Evolutionary conservation across 92 coral and sea anemone genomes (phyloP), one percentile per base, ranked within the genome.

Genomic region (Parazoanthus atlanticus): DNA sequence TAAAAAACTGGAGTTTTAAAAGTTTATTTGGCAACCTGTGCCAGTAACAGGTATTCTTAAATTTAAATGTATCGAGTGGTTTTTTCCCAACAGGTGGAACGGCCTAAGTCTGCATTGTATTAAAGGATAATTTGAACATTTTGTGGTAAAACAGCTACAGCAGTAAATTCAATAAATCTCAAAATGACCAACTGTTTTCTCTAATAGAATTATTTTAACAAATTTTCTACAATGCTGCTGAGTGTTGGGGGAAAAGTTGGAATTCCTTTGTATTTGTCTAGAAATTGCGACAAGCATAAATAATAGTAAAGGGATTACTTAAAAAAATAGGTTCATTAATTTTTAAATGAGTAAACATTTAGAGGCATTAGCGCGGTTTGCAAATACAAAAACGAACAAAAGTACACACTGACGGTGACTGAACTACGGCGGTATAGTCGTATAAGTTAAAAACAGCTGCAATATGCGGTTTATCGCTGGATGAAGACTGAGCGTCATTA

Each of bases 381-480:
- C 78, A 84, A 84, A 70, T 30, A 49, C 12, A 70, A 34, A 69
- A 46, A 3, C 26, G 69, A 61, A 61, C 30, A 28, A 69, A 69
- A 69, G 31, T 70, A 70, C 36, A 31, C 43, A 84, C 38, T 43
- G 64, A 32, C 6, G 74, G 21, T 41, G 52, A n/a, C 32, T 82
- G 16, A 17, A 25, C 16, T 38, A 34, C 34, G 74, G 29, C 32
- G 3, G 28, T 70, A 33, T 21, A 13, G 58, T 23, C 49, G 15
- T 21, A 61, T 2, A 10, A 4, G 19, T 52, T 16, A 47, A n/a
- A 56, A 30, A 56, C 84, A 80, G 46, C 84, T 19, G 21, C 38
- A 30, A 52, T 80, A 13, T 80, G 84, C 23, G 84, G 84, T 80
- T 79, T 80, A 31, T 80, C 30, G 84, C 47, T 80, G 84, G 66